Conservation (phyloP, 2,888 invertebrate genomes). For the Conchocele bisecta region DNA sequence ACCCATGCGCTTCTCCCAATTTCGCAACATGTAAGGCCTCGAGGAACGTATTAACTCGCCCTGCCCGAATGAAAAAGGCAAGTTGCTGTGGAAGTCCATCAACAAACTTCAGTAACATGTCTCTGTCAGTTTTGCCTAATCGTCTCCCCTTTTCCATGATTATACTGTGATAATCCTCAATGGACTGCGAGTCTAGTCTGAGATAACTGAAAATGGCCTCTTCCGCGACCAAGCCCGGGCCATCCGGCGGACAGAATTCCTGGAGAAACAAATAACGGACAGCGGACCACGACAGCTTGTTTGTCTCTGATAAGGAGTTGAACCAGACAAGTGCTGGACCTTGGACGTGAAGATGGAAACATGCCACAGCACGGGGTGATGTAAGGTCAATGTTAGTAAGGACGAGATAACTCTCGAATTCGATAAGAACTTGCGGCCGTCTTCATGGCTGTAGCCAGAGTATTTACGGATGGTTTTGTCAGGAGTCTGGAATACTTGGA, state of each 20-base stretch:
- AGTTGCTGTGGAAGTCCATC: background rate
- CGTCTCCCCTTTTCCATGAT: background rate
- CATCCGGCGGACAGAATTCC: background rate
- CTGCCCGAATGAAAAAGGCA: background rate
- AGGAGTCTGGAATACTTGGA: too few relatives aligned
- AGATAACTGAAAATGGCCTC: background rate
- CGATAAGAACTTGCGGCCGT: constrained; percentile 1
- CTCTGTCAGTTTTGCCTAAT: background rate
- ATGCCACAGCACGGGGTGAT: background rate
- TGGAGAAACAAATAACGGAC: background rate
- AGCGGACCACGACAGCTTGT: background rate
- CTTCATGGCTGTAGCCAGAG: constrained; percentile 3
- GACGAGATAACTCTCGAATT: constrained; percentile 3
- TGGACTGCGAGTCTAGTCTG: background rate
- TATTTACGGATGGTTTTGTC: background rate
- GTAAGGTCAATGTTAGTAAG: background rate
- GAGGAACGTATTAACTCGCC: background rate
- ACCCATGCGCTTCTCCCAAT: background rate
- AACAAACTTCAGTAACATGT: background rate
- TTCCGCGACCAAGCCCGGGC: background rate
- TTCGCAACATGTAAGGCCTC: background rate
- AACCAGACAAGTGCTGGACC: constrained; percentile 9
- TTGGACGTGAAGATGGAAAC: constrained; percentile 3
- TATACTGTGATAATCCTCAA: background rate
- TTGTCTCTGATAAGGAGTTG: background rate